phyloP scores from a whole-genome alignment of 2,888 invertebrate species.

The Aleiodes leptofemur region DNA sequence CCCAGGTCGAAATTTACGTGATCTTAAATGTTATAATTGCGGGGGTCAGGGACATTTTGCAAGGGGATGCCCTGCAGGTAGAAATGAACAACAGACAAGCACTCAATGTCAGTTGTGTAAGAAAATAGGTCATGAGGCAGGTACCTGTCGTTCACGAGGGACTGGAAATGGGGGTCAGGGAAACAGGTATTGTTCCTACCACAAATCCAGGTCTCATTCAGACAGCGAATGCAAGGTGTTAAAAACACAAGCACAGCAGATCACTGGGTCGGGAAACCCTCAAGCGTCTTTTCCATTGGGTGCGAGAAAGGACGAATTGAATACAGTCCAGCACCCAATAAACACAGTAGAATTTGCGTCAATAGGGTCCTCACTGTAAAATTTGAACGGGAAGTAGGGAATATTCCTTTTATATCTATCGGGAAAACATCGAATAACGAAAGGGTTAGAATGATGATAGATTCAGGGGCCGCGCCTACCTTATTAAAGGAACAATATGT shows the following conservation, averaged over 20 bases:
- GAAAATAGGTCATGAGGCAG: no score
- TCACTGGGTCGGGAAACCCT: background rate
- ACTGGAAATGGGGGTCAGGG: no score
- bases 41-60: no score
- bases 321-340: background rate
- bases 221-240: background rate
- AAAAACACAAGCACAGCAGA: background rate
- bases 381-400: no score
- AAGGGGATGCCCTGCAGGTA: no score
- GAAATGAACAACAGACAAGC: no score
- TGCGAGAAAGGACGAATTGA: background rate
- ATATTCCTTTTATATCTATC: slow-evolving; percentile 8
- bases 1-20: no score
- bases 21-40: no score
- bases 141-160: no score
- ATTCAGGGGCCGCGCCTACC: slow-evolving; percentile 7
- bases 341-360: background rate
- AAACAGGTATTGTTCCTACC: background rate
- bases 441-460: slow-evolving; percentile 5
- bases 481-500: slow-evolving; percentile 20
- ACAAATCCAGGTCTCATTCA: background rate
- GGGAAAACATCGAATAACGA: background rate
- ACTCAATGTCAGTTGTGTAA: no score
- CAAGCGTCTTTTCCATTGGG: background rate
- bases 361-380: no score